These are phyloP conservation scores for Lasioglossum albipes DNA, from an alignment of 1,140 invertebrate species.

Conservation along the genomic window DNA sequence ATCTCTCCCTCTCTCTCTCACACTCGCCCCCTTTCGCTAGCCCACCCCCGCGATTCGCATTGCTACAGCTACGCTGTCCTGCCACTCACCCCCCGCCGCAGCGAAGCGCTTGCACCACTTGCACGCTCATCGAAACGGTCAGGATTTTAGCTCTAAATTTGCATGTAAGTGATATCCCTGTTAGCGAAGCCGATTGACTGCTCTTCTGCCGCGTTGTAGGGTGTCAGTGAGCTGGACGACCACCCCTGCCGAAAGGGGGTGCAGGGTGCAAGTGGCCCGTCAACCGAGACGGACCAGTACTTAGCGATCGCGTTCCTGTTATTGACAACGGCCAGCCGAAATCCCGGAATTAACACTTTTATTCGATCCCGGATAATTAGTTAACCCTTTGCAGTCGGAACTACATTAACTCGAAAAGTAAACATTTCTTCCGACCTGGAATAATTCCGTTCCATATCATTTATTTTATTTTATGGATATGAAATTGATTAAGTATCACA, in stretches of 20 bases:
- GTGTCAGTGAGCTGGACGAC: slow-evolving; percentile 53
- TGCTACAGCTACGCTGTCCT: slow-evolving; percentile 15
- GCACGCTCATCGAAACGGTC: slow-evolving; percentile 70
- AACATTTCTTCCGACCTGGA: no score
- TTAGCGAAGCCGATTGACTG: slow-evolving; percentile 76
- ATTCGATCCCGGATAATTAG: neutral
- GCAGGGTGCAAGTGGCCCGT: slow-evolving; percentile 24
- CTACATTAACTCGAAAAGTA: no score
- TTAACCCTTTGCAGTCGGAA: no score
- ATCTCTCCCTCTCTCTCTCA: slow-evolving; percentile 40
- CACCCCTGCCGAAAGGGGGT: neutral
- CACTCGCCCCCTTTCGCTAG: no score
- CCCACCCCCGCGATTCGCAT: slow-evolving; percentile 5
- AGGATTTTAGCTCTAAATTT: slow-evolving; percentile 76
- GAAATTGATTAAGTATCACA: no score
- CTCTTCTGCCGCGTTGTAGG: slow-evolving; percentile 62
- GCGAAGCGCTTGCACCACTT: slow-evolving; percentile 36
- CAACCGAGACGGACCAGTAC: slow-evolving; percentile 15
- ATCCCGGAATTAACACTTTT: neutral
- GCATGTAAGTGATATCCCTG: slow-evolving; percentile 79
- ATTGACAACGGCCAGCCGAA: neutral
- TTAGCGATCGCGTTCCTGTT: neutral
- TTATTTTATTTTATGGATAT: no score
- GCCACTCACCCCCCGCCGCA: slow-evolving; percentile 28
- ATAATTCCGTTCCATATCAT: no score